Base-by-base conservation (phyloP, 2,888 invertebrate species). In the Hofmannophila pseudospretella region DNA sequence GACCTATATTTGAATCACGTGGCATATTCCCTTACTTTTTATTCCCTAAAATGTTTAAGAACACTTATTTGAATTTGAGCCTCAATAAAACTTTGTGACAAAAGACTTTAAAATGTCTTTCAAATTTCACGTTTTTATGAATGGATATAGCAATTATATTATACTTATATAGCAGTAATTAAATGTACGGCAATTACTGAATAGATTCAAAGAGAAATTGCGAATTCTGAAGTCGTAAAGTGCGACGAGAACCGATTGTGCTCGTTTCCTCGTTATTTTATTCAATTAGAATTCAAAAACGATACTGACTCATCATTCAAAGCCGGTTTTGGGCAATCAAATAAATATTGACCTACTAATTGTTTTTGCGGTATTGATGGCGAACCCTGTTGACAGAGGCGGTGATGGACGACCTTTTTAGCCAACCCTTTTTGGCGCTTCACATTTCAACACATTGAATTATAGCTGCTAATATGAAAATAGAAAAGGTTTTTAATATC, bases 281-380 rank as follows among this genome's bases (percentile, higher is more conserved):
- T 47, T 44, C 41, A 36, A 43, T 36, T 33, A 34, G 37, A 44
- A 39, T 44, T 44, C 46, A 44, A 49, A 46, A 44, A 33, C 37
- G 42, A 54, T 51, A 58, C 55, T 45, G 54, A 66, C 58, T 67
- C 67, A 75, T 75, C 73, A 70, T 70, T 60, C 57, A 56, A 44
- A 55, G 51, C 58, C 54, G 64, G 61, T 59, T 68, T 67, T 49
- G 57, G 57, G 69, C 65, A 73, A 81, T 81, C 76, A 79, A 79
- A 84, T 80, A 80, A 80, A 82, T 79, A 84, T 84, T 79, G 80
- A 77, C 75, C 72, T 76, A 77, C 76, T 81, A 80, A 85, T 85
- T 85, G 78, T 81, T 82, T 81, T 81, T 81, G 76, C 70, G 76
- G 77, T 75, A 71, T 76, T 70, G 75, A 76, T 66, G 74, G 67